These are phyloP conservation scores for Apeira syringaria DNA, from an alignment of 2,888 invertebrate species.

Conservation along the genomic window DNA sequence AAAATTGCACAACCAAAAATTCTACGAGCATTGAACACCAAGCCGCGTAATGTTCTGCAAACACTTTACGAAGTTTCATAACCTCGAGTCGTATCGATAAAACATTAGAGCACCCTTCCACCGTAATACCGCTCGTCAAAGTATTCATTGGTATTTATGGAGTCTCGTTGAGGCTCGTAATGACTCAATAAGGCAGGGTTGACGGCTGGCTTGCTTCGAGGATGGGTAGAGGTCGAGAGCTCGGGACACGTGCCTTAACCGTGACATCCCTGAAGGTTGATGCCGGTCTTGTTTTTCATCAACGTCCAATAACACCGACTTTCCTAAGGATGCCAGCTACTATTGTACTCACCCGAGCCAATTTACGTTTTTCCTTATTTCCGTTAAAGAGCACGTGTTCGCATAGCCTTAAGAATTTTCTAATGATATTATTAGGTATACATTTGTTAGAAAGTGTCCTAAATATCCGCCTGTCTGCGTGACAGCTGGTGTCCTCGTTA, in stretches of 20 bases:
- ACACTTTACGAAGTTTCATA: conserved; percentile 10
- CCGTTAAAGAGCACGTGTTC: too few relatives aligned
- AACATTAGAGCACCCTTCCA: conserved; percentile 28
- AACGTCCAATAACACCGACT: conserved; percentile 4
- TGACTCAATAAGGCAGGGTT: conserved; percentile 32
- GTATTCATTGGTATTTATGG: conserved; percentile 34
- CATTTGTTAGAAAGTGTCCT: too few relatives aligned
- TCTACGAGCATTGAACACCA: neutral
- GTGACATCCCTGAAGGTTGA: conserved; percentile 29
- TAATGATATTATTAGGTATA: too few relatives aligned
- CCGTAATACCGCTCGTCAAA: conserved; percentile 25
- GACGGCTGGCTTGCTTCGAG: conserved; percentile 17
- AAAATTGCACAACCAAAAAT: conserved; percentile 5
- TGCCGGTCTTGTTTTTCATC: conserved; percentile 10
- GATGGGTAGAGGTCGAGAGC: conserved; percentile 26
- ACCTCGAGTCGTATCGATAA: conserved; percentile 28
- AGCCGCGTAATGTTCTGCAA: conserved; percentile 9
- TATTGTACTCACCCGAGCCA: conserved; percentile 2
- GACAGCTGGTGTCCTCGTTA: conserved; percentile 12
- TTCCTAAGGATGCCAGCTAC: conserved; percentile 1
- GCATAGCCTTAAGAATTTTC: too few relatives aligned
- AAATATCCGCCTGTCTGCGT: conserved; percentile 4
- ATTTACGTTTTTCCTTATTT: too few relatives aligned
- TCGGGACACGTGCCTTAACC: conserved; percentile 17
- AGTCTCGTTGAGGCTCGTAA: conserved; percentile 29